These are phyloP conservation scores for Pseudorasbora parva DNA, from an alignment of 2,113 vertebrate genomes.

Conservation along the genomic window DNA sequence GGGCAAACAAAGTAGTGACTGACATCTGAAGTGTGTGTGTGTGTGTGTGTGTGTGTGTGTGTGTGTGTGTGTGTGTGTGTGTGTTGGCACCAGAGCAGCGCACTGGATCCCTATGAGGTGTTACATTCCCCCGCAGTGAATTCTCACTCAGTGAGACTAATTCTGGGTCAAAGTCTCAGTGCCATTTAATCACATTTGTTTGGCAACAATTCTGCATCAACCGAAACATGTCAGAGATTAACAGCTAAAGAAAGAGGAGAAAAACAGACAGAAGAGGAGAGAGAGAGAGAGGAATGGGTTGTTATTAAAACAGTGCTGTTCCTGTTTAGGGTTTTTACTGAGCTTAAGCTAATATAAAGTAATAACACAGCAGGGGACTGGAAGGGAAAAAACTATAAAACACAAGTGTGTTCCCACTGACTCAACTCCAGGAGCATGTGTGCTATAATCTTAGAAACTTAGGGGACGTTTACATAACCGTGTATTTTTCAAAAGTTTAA, in stretches of 20 bases:
- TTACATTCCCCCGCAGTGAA: constrained; percentile 2
- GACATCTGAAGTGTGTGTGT: constrained; percentile 67
- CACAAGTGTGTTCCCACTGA: constrained; percentile 15
- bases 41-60: not conserved
- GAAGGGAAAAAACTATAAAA: constrained; percentile 52
- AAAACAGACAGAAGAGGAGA: not conserved
- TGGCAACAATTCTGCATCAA: constrained; percentile 61
- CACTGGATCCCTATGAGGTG: not conserved
- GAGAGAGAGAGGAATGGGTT: not conserved
- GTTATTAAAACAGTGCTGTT: constrained; percentile 45
- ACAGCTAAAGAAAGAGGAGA: not conserved
- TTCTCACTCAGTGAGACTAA: constrained; percentile 58
- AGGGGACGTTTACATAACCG: no score
- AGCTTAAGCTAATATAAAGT: constrained; percentile 55
- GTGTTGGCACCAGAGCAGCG: constrained; percentile 34
- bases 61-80: not conserved
- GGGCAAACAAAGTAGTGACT: constrained; percentile 79
- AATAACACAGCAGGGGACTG: constrained; percentile 40
- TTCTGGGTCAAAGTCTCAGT: constrained; percentile 59
- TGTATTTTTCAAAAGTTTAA: no score
- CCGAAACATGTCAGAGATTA: constrained; percentile 42
- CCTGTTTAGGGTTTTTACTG: constrained; percentile 55
- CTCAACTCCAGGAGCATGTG: not conserved
- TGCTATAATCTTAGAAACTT: not conserved
- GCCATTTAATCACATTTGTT: constrained; percentile 61